Percentiles rank a stretch among this genome's conserved stretches.
Conservation (phyloP, 2,797 vertebrate species). For the Chiloscyllium punctatum region DNA sequence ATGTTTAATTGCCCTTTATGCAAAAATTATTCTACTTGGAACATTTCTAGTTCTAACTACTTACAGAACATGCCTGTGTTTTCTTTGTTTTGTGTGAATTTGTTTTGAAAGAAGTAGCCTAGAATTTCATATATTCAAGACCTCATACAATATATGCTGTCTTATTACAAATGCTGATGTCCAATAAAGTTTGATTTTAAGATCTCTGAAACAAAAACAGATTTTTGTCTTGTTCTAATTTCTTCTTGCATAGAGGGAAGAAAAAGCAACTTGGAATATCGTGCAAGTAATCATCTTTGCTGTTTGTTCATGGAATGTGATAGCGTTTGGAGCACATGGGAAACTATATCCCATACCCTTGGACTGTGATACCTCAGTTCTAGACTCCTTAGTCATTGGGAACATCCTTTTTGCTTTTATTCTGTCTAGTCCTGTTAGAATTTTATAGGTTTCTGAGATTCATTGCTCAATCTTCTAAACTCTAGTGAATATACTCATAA, state of each 20-base stretch:
- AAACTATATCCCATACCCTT: too few species aligned
- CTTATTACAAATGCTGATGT: background rate
- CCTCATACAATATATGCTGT: background rate
- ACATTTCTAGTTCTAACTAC: background rate
- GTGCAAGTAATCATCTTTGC: background rate
- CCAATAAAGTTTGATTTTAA: constrained; percentile 1
- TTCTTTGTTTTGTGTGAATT: background rate
- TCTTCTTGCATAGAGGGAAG: background rate
- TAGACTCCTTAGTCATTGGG: too few species aligned
- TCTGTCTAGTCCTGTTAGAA: too few species aligned
- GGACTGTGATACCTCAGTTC: too few species aligned
- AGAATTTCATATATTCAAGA: background rate
- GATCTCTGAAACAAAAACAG: background rate
- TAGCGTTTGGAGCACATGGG: background rate
- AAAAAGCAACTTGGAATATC: background rate
- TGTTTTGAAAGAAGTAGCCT: background rate
- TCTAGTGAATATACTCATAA: too few species aligned
- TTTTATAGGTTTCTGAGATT: too few species aligned
- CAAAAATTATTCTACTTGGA: background rate
- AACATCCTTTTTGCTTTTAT: too few species aligned
- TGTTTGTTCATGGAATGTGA: background rate
- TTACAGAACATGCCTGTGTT: background rate
- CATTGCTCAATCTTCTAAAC: too few species aligned
- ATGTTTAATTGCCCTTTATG: background rate
- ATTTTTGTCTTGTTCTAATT: background rate